These are phyloP conservation scores for Caenorhabditis sulstoni DNA, from an alignment of 2,888 invertebrate genomes.

Conservation along the genomic window DNA sequence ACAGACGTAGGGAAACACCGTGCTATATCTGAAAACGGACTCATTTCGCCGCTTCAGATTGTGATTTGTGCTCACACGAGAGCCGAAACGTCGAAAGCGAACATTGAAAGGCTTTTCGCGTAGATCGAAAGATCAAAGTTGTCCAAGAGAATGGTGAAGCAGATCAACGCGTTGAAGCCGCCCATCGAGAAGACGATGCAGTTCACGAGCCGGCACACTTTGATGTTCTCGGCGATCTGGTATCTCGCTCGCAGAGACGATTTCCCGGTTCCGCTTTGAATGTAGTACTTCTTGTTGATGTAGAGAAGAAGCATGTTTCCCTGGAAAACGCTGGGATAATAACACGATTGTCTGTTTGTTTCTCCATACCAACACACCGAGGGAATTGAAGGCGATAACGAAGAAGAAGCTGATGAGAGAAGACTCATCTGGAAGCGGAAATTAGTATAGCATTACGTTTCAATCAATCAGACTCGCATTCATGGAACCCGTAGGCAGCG, in stretches of 20 bases:
- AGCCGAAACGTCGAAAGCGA: constrained; percentile 30
- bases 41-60: not conserved
- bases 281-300: constrained; percentile 21
- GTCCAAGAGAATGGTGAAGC: constrained; percentile 18
- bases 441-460: not conserved
- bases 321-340: constrained; percentile 5
- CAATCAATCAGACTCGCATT: constrained; percentile 16
- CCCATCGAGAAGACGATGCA: constrained; percentile 37
- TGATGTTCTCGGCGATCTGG: constrained; percentile 46
- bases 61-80: constrained; percentile 18
- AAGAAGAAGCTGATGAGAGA: constrained; percentile 14
- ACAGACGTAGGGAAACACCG: constrained; percentile 35
- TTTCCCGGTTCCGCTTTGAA: not conserved
- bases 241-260: constrained; percentile 7
- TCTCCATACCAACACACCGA: constrained; percentile 23
- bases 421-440: constrained; percentile 20
- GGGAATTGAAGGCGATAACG: constrained; percentile 7
- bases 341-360: not conserved
- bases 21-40: constrained; percentile 23
- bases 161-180: constrained; percentile 34
- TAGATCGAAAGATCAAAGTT: constrained; percentile 25
- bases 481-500: constrained; percentile 27
- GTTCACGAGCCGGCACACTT: constrained; percentile 30
- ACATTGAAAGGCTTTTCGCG: constrained; percentile 18
- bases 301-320: constrained; percentile 26